A percentile compares a stretch with the other conserved stretches of the same genome.
These are phyloP conservation scores for Pangasianodon gigas DNA, from an alignment of 2,113 vertebrate species.

Conservation along the genomic window DNA sequence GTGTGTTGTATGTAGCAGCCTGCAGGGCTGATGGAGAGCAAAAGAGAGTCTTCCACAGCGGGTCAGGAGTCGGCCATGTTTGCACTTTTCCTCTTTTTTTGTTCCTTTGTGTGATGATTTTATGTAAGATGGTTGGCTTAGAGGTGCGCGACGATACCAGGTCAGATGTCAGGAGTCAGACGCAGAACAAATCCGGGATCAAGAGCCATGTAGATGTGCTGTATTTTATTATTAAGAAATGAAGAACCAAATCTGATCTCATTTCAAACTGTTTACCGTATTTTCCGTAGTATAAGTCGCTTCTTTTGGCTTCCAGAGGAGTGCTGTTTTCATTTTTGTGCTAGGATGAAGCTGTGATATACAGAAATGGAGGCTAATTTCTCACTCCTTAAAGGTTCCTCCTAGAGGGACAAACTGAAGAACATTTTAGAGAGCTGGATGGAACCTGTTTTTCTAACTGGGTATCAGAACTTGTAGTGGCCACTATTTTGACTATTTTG, in stretches of 20 bases:
- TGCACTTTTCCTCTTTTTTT: conserved; percentile 19
- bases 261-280: neutral
- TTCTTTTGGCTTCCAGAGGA: neutral
- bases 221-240: neutral
- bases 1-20: conserved; percentile 33
- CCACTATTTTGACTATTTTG: no score
- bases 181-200: neutral
- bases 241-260: neutral
- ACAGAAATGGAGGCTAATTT: no score
- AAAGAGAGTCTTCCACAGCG: conserved; percentile 36
- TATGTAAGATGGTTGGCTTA: neutral
- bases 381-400: neutral
- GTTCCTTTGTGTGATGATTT: neutral
- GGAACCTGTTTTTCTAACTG: no score
- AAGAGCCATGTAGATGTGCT: neutral
- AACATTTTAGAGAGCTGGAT: no score
- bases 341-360: neutral
- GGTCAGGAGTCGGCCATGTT: conserved; percentile 33
- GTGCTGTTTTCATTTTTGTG: neutral
- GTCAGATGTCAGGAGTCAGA: neutral
- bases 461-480: no score
- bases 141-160: no score
- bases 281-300: neutral
- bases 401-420: neutral
- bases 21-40: conserved; percentile 6